These are phyloP conservation scores for Melanargia galathea DNA, from an alignment of 2,888 invertebrate genomes.

Conservation along the genomic window DNA sequence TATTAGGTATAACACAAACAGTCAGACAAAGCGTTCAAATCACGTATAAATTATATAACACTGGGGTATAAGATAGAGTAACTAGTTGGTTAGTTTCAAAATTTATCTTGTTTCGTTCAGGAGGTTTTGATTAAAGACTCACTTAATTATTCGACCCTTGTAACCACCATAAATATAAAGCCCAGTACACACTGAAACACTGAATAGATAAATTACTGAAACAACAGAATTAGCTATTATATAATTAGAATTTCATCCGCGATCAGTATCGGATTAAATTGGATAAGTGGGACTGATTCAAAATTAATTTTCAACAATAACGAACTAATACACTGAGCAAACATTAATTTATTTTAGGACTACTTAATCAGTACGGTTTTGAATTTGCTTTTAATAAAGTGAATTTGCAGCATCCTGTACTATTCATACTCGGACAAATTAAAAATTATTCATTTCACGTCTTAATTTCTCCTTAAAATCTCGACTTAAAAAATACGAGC, in stretches of 20 bases:
- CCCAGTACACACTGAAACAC: background rate
- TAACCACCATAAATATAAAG: background rate
- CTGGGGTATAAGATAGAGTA: too few relatives aligned
- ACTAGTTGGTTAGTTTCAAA: too few relatives aligned
- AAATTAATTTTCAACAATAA: conserved; percentile 1
- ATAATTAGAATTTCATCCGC: background rate
- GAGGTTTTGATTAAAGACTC: too few relatives aligned
- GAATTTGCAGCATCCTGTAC: background rate
- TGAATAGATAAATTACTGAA: background rate
- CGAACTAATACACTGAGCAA: conserved; percentile 6
- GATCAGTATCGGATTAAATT: background rate
- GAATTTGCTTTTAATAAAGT: background rate
- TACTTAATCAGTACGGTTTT: background rate
- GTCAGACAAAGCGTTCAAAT: too few relatives aligned
- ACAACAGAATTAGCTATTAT: too few relatives aligned
- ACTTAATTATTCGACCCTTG: too few relatives aligned
- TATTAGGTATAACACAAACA: too few relatives aligned
- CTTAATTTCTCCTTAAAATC: too few relatives aligned
- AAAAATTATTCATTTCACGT: too few relatives aligned
- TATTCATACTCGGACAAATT: background rate
- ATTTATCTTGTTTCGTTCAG: too few relatives aligned
- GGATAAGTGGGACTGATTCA: background rate
- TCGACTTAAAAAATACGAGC: too few relatives aligned
- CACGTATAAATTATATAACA: too few relatives aligned
- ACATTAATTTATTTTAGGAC: background rate